Evolutionary conservation across 1,140 invertebrate species (phyloP), one percentile per base, ranked within the genome.

Genomic region (Penaeus vannamei): DNA sequence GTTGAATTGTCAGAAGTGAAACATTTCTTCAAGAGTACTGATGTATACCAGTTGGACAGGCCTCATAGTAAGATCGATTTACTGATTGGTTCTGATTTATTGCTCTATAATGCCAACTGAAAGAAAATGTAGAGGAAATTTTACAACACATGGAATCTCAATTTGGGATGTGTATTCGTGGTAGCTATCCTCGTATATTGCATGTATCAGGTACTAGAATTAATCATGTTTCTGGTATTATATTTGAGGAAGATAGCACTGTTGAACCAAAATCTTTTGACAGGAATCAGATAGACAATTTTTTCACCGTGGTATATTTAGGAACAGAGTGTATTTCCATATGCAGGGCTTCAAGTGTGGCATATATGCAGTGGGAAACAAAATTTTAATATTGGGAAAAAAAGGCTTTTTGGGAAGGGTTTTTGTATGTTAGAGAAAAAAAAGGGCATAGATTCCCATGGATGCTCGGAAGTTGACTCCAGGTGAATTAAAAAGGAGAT

Each of bases 1-100:
- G 69, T 76, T 32, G 69, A 76, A 32, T 76, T 76, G 36, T 76
- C 69, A 26, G 23, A 76, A 76, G 69, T 22, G n/a, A 76, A 76
- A 26, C 20, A 76, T 29, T 76, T 26, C 29, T 5, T 76, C 4
- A n/a, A 72, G 2, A n/a, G 23, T 72, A 23, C n/a, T 72, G n/a
- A 72, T 72, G 66, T 72, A 14, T 2, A 23, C n/a, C 14, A n/a
- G 2, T 72, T 72, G 32, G 23, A n/a, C n/a, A 72, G 66, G 32
- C 66, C 66, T 72, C 23, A 3, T 19, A 23, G n/a, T 10, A 76
- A 29, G 3, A 76, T 29, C 2, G 69, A 76, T 76, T 36, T 32
- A 4, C 26, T 83, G n/a, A 53, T 60, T 53, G 0, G 46, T 2
- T 10, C 0, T 8, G 3, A 0, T 5, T 10, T 53, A 53, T 14